phyloP scores from a whole-genome alignment of 2,888 invertebrate genomes.

The Melanchra persicariae region DNA sequence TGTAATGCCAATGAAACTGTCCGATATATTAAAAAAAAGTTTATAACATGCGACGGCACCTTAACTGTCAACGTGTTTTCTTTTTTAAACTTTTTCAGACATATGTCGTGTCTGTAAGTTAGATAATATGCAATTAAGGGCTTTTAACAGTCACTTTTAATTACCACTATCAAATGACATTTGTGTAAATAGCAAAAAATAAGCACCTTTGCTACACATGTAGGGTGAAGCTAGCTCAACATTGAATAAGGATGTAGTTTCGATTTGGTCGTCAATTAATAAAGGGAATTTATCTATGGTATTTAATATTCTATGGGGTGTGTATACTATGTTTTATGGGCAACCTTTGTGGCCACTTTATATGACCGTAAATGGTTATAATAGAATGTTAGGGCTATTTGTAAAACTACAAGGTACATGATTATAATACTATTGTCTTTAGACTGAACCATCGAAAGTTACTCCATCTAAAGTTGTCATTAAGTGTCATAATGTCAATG shows the following conservation, averaged over 20 bases:
- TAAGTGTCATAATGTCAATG: neutral
- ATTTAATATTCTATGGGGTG: constrained; percentile 41
- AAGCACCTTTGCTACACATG: constrained; percentile 51
- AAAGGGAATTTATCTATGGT: constrained; percentile 34
- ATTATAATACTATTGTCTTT: neutral
- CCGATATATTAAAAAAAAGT: neutral
- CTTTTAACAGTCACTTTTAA: constrained; percentile 71
- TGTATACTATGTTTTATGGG: constrained; percentile 40
- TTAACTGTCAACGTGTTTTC: constrained; percentile 52
- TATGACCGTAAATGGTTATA: constrained; percentile 8
- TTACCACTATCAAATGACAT: constrained; percentile 68
- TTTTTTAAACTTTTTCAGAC: constrained; percentile 35
- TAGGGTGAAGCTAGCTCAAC: neutral
- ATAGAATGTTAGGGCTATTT: constrained; percentile 16
- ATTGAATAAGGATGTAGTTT: constrained; percentile 23
- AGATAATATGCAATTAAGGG: constrained; percentile 72
- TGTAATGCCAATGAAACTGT: constrained; percentile 47
- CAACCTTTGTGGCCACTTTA: constrained; percentile 32
- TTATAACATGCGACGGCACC: constrained; percentile 20
- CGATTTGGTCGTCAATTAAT: constrained; percentile 47
- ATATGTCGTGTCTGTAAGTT: constrained; percentile 59
- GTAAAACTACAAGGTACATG: neutral
- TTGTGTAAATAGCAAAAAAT: constrained; percentile 59
- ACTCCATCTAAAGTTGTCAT: neutral
- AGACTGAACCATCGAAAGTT: neutral